Base-by-base conservation (phyloP, 1,140 invertebrate species). In the Antheraea mylitta region DNA sequence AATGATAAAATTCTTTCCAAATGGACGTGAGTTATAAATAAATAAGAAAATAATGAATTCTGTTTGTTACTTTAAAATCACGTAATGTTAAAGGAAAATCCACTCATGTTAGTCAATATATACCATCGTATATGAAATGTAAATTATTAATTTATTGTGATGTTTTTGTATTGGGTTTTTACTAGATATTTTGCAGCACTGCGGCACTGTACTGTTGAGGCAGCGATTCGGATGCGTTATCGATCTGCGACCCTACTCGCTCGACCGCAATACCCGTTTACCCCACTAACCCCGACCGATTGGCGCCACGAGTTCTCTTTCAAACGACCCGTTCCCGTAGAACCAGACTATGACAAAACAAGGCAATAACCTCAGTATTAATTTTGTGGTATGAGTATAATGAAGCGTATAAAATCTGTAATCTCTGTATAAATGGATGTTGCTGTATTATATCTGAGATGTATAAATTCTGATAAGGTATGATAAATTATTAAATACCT, bases 251-350 rank as follows among this genome's bases (percentile, higher is more conserved):
- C 60, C 66, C 69, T 53, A 53, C 16, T 67, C 67, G 10, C 58
- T 62, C 66, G 69, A 72, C 71, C 68, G 69, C 73, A 72, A 65
- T 22, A 71, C 69, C 63, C 64, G 60, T 70, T 74, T 72, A 77
- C 76, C 79, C 78, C 65, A 82, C 70, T 81, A 75, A 77, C 77
- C 75, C 73, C 74, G 68, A 36, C 73, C 45, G 61, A 70, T 65
- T 30, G 71, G 75, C 75, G 75, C 75, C 75, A 37, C 18, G 4
- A 36, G 11, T 61, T 61, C 18, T 61, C 18, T 22, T 11, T 22
- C 11, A 9, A n/a, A 10, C 18, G 18, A 30, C 59, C 13, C 45
- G 45, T 13, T 53, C 45, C 45, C 13, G 10, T 13, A 53, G 45
- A 53, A 53, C 45, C 45, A 53, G 45, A 53, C 45, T 53, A 16